Evolutionary conservation across 2,888 invertebrate species (phyloP), one percentile per base, ranked within the genome.

Genomic region (Morpho deidamia): DNA sequence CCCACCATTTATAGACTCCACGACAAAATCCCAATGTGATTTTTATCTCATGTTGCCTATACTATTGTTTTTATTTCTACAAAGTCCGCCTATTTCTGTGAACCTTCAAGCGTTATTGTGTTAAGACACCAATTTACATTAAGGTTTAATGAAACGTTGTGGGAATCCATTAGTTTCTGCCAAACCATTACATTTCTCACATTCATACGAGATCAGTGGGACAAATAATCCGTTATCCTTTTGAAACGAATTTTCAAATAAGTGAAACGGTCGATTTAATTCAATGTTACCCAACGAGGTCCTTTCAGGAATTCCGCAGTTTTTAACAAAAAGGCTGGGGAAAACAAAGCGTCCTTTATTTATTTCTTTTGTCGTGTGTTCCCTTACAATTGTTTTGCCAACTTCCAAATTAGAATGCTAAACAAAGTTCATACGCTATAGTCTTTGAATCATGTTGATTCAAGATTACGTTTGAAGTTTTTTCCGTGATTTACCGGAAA

Each of bases 311-410:
- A 35, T 46, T 58, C 58, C 58, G 55, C 52, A 52, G 44, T 47
- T 55, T 55, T 58, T 58, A 37, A 45, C 50, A 47, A 58, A 55
- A 53, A 44, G 40, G 11, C 48, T 34, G 48, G 23, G 62, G 66
- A 66, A 71, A 72, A 74, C 71, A 76, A 74, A 77, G 72, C 70
- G 70, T 69, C 64, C 66, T 64, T 71, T 71, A 71, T 69, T 72
- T 61, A 7, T 35, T 42, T 12, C 58, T 53, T 56, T 59, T 59
- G 50, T 55, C 44, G 65, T 55, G 46, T 23, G 23, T 23, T 63
- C 67, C 62, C 62, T 63, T 61, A 49, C 67, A 69, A 72, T 70
- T 72, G 71, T 69, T 63, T 63, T 65, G 58, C 62, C 54, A 62
- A 58, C 58, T 43, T 46, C 38, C 50, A 60, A 23, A 53, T 56